These are phyloP conservation scores for Lamellibrachia satsuma DNA, from an alignment of 2,888 invertebrate species.

Conservation along the genomic window DNA sequence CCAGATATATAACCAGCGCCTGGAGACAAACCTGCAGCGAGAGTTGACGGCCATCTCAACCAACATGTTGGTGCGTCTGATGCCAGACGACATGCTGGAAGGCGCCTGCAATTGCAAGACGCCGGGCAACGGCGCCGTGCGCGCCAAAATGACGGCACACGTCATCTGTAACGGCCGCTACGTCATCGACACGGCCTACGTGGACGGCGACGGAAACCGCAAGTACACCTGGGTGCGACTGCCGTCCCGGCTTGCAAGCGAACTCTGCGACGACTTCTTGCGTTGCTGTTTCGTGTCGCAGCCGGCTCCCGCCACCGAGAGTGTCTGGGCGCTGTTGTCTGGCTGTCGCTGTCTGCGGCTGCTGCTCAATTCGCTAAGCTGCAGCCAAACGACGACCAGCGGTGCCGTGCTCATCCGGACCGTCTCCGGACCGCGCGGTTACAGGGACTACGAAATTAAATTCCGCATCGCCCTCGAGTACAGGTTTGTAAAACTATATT, in stretches of 20 bases:
- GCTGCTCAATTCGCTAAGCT: background rate
- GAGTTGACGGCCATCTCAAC: background rate
- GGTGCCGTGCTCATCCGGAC: background rate
- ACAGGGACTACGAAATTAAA: background rate
- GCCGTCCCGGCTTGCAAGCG: background rate
- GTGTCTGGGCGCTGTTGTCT: background rate
- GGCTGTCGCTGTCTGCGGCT: background rate
- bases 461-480: background rate
- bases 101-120: background rate
- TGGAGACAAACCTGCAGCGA: background rate
- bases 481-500: background rate
- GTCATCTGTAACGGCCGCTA: background rate
- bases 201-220: background rate
- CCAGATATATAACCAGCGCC: background rate
- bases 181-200: background rate
- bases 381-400: background rate
- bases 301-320: background rate
- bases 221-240: background rate
- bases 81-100: background rate
- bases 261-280: background rate
- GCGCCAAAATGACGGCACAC: background rate
- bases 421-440: background rate
- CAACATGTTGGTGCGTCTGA: background rate
- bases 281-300: background rate
- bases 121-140: background rate